Evolutionary conservation across 2,797 vertebrate genomes (phyloP).

Genomic region (Manis crassicaudata): DNA sequence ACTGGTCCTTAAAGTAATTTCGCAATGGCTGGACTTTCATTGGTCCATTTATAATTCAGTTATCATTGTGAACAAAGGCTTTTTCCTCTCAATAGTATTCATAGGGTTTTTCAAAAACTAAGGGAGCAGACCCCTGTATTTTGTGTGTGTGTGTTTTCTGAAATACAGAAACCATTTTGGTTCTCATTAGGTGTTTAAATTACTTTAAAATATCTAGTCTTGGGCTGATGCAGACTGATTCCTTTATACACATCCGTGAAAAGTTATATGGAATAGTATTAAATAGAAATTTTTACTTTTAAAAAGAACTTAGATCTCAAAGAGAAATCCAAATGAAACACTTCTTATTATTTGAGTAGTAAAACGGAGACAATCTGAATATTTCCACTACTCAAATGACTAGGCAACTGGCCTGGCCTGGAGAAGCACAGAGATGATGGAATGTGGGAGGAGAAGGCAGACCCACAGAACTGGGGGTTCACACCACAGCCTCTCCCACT

Average conservation of each 20-base stretch:
- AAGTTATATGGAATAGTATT: background rate
- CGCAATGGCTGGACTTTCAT: background rate
- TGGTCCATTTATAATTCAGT: background rate
- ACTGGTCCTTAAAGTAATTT: background rate
- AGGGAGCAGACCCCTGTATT: background rate
- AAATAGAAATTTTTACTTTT: background rate
- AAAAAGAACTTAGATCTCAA: background rate
- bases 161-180: background rate
- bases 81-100: background rate
- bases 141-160: background rate
- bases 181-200: background rate
- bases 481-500: no score
- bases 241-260: background rate
- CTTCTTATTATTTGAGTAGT: background rate
- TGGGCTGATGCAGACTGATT: background rate
- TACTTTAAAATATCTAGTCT: background rate
- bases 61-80: background rate
- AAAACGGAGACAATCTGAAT: background rate
- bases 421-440: background rate
- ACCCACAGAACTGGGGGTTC: rapidly evolving
- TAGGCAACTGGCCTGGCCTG: background rate
- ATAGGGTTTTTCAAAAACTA: background rate
- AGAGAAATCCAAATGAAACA: background rate
- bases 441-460: background rate
- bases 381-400: background rate